These are phyloP conservation scores for Psylliodes chrysocephalus DNA, from an alignment of 2,888 invertebrate species.

Conservation along the genomic window DNA sequence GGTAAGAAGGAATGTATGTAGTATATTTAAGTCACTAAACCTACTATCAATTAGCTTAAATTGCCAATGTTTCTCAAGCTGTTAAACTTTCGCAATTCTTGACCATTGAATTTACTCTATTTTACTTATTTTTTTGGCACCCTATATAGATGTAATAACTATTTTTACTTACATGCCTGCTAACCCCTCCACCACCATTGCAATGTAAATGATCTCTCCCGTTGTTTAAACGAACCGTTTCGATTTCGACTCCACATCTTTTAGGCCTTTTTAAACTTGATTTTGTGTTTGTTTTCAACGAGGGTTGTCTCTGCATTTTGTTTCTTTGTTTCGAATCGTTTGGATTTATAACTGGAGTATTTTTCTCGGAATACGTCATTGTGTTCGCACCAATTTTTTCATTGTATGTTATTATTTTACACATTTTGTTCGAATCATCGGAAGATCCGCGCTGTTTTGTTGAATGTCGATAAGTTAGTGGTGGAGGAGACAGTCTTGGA, in stretches of 20 bases:
- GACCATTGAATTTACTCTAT: too few relatives aligned
- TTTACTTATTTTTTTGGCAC: too few relatives aligned
- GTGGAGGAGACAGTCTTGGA: constrained; percentile 64
- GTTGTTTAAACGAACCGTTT: constrained; percentile 74
- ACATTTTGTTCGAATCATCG: constrained; percentile 47
- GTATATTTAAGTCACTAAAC: too few relatives aligned
- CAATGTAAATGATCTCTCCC: constrained; percentile 80
- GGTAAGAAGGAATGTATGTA: too few relatives aligned
- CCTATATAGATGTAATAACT: neutral
- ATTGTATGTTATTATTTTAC: constrained; percentile 62
- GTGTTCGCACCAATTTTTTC: constrained; percentile 62
- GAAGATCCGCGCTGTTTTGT: constrained; percentile 56
- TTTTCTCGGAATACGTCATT: constrained; percentile 63
- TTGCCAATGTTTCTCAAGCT: too few relatives aligned
- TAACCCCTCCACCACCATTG: constrained; percentile 68
- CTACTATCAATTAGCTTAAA: too few relatives aligned
- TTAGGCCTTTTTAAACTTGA: constrained; percentile 78
- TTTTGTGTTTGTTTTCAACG: constrained; percentile 76
- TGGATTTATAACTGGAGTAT: constrained; percentile 42
- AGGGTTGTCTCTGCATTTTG: constrained; percentile 77
- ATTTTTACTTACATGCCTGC: constrained; percentile 60
- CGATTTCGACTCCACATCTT: constrained; percentile 70
- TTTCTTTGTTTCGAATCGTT: constrained; percentile 49
- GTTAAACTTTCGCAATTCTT: too few relatives aligned
- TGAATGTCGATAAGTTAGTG: constrained; percentile 59